Conservation (phyloP, 2,797 vertebrate species). For the Octomys mimax region DNA sequence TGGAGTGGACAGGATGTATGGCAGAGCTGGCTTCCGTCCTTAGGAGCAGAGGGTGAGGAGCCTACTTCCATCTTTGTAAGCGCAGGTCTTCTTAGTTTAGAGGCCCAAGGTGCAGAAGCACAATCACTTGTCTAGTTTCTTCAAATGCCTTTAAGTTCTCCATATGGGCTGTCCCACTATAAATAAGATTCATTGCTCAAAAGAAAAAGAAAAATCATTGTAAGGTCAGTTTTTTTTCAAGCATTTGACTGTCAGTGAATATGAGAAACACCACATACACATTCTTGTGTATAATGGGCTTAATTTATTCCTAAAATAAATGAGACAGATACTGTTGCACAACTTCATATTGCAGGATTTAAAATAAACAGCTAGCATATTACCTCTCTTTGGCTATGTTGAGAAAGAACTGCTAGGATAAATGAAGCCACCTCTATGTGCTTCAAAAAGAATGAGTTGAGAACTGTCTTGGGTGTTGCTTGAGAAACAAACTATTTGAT, state of each 20-base stretch:
- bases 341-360: not conserved
- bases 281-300: not conserved
- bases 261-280: not conserved
- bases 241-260: too few relatives aligned
- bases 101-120: not conserved
- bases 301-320: not conserved
- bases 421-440: not conserved
- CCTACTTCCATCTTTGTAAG: not conserved
- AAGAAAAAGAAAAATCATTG: not conserved
- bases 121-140: not conserved
- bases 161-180: not conserved
- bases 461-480: not conserved
- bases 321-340: not conserved
- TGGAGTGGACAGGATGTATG: not conserved
- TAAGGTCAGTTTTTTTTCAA: not conserved
- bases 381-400: not conserved
- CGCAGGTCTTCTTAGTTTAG: not conserved
- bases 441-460: not conserved
- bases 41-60: not conserved
- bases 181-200: not conserved
- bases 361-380: not conserved
- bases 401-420: not conserved
- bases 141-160: not conserved
- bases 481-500: not conserved
- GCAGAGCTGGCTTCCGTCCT: not conserved